Evolutionary conservation across 2,888 invertebrate genomes (phyloP), one percentile per base, ranked within the genome.

Genomic region (Branchipolynoe longqiensis): DNA sequence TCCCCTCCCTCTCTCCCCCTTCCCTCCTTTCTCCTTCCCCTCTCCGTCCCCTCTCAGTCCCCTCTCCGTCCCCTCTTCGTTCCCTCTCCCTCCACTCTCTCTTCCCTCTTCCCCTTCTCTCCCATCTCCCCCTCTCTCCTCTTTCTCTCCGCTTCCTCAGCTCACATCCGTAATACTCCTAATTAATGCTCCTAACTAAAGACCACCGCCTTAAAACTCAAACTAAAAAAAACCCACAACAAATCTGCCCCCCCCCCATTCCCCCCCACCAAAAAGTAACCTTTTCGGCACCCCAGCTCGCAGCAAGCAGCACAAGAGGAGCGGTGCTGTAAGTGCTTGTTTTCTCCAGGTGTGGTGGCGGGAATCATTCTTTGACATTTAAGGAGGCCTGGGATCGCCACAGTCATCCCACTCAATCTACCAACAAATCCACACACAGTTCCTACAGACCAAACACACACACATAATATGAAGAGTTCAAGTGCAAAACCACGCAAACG

Each of bases 311-410:
- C 8, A 48, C 48, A 18, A 48, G 48, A 18, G 48, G 48, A 8
- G 8, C 48, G 18, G 48, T 12, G 18, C 48, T 48, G n/a, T 69
- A 69, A 69, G 69, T 69, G 36, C 36, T 69, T 69, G 69, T 69
- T 69, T 69, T 69, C 69, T 69, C 69, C n/a, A 22, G 69, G n/a
- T 69, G 69, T 38, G 69, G 69, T 69, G 33, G 22, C 36, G 38
- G 38, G 38, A 36, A 69, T 36, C 69, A 69, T 36, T 69, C 69
- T 69, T 69, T 69, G 69, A 69, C 69, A 69, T 69, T 69, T 69
- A 69, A 12, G 38, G 14, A 3, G 18, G 38, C 69, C 18, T 33
- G 22, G 69, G 69, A 33, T 38, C 22, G 18, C 69, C 69, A n/a
- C n/a, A n/a, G n/a, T n/a, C n/a, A n/a, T n/a, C n/a, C n/a, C n/a